phyloP scores from a whole-genome alignment of 2,113 vertebrate genomes.

The Sprattus sprattus region DNA sequence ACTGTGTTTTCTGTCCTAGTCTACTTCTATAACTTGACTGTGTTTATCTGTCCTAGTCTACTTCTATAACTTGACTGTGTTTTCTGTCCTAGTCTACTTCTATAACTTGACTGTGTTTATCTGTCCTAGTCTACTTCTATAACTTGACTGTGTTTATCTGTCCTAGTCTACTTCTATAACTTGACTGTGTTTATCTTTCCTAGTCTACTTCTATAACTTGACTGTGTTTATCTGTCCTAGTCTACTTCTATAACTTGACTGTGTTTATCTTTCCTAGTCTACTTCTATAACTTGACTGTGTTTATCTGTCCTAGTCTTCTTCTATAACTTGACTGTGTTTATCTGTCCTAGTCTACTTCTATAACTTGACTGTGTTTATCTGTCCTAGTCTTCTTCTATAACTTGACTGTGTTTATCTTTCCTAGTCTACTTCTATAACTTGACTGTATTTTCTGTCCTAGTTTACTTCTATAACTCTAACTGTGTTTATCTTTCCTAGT shows the following conservation, averaged over 20 bases:
- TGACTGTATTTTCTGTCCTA: background rate
- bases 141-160: background rate
- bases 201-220: too few species aligned
- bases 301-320: background rate
- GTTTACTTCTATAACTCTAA: background rate
- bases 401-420: background rate
- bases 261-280: too few species aligned
- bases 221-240: too few species aligned
- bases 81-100: background rate
- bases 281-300: too few species aligned
- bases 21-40: background rate
- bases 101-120: background rate
- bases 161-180: background rate
- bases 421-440: background rate
- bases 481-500: constrained; percentile 58
- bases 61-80: background rate
- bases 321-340: background rate
- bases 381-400: background rate
- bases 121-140: background rate
- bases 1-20: background rate
- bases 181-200: background rate
- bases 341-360: background rate
- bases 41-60: background rate
- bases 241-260: too few species aligned
- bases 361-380: background rate